Base-by-base conservation (phyloP, 2,113 vertebrate species). In the Microcebus ravelobensis region DNA sequence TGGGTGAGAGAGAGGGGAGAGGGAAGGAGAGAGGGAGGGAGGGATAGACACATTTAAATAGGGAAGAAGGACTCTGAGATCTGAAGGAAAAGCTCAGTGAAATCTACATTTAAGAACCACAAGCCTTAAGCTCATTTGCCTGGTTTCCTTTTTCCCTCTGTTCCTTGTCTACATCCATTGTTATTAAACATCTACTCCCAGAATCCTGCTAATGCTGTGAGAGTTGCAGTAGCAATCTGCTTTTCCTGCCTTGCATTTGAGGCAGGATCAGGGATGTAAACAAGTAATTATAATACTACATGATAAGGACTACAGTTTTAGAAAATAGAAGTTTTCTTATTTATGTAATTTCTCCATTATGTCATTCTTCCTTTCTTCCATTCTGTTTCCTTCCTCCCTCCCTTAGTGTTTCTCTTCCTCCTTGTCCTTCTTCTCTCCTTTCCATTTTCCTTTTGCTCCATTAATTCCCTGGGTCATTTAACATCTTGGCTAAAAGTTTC, bases 391-490 rank as follows among this genome's bases (percentile, higher is more conserved):
- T 55, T 23, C 27, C 63, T 48, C 11, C 13, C 50, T 39, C 34
- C 39, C 15, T 91, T 57, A 45, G 36, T 23, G 65, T 20, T 55
- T 36, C 7, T 57, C 77, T 55, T 14, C 57, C 23, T 50, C 3
- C 18, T 29, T 42, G 2, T 23, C 21, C n/a, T 76, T n/a, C 50
- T 61, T 36, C 12, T 59, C 45, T 73, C 17, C 48, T 27, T n/a
- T 68, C 27, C 57, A 45, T 15, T 67, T 74, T n/a, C 52, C n/a
- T 45, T 39, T 12, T 12, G 17, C 27, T 61, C 18, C 18, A 65
- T 81, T 84, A 73, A 87, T 52, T 97, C 55, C 23, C n/a, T 84
- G 61, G 77, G 39, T 86, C 77, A 89, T 96, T 96, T 93, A 95
- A 81, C 91, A 65, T 76, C 79, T 93, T 73, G 61, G 39, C 21